phyloP scores from a whole-genome alignment of 2,888 invertebrate genomes.

The Eupithecia tripunctaria region DNA sequence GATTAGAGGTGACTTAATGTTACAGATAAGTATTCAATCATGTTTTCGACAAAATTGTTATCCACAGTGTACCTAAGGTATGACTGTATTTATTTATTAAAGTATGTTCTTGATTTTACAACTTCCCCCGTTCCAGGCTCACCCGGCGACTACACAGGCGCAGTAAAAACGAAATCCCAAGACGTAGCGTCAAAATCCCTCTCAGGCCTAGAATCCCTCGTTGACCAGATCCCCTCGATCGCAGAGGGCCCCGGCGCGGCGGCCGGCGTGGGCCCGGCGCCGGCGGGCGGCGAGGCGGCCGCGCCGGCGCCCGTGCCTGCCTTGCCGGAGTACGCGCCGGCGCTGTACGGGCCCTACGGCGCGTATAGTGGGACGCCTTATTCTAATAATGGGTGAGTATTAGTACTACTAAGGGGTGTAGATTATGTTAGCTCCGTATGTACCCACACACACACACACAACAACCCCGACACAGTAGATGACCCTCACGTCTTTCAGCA shows the following conservation, averaged over 20 bases:
- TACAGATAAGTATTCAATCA: background rate
- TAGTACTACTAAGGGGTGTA: background rate
- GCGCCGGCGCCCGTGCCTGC: conserved; percentile 55
- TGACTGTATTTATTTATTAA: too few species aligned
- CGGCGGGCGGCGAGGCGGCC: conserved; percentile 40
- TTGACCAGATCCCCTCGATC: conserved; percentile 96
- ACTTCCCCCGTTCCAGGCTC: conserved; percentile 56
- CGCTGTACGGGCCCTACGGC: conserved; percentile 71
- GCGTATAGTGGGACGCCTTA: conserved; percentile 69
- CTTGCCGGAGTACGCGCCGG: conserved; percentile 62
- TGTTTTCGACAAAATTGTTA: background rate
- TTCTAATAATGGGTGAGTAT: conserved; percentile 68
- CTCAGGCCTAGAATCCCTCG: conserved; percentile 94
- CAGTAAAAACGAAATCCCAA: conserved; percentile 80
- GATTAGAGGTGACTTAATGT: too few species aligned
- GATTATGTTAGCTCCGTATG: too few species aligned
- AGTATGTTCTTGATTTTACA: background rate
- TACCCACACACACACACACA: too few species aligned
- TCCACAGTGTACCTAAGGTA: too few species aligned
- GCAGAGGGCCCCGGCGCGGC: conserved; percentile 86
- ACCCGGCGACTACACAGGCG: conserved; percentile 75
- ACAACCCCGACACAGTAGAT: too few species aligned
- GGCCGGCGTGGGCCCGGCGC: conserved; percentile 39
- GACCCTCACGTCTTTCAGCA: too few species aligned
- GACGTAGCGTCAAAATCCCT: conserved; percentile 94